phyloP scores from a whole-genome alignment of 2,888 invertebrate genomes.

The Balanococcus diminutus region DNA sequence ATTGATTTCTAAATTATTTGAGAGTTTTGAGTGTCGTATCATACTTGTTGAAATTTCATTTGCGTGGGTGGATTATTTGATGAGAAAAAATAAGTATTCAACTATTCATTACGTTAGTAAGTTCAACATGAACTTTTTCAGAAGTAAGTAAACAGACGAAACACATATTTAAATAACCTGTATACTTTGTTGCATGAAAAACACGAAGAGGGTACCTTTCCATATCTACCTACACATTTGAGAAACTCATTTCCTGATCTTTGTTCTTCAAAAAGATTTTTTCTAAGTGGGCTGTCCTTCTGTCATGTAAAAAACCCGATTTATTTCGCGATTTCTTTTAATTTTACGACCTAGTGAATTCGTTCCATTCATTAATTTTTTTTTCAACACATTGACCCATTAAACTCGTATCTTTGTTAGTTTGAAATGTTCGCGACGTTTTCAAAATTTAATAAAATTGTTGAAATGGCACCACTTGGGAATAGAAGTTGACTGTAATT shows the following conservation, averaged over 20 bases:
- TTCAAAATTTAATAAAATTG: not conserved
- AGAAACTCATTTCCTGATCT: not conserved
- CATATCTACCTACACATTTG: not conserved
- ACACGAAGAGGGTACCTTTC: not conserved
- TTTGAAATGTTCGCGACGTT: not conserved
- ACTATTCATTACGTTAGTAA: not conserved
- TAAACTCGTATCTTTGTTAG: not conserved
- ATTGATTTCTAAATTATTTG: not conserved
- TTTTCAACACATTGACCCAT: not conserved
- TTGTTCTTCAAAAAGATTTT: not conserved
- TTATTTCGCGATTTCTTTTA: not conserved
- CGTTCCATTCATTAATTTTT: not conserved
- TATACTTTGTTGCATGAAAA: no score
- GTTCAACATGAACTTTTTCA: not conserved
- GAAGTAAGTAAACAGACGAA: no score
- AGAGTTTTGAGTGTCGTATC: not conserved
- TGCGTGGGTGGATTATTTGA: not conserved
- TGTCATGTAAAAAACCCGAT: no score
- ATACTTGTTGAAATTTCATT: not conserved
- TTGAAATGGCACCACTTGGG: not conserved
- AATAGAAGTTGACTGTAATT: not conserved
- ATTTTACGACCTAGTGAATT: not conserved
- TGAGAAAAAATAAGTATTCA: not conserved
- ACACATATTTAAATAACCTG: no score
- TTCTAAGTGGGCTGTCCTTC: not conserved